These are phyloP conservation scores for Leptopilina myrica DNA, from an alignment of 2,888 invertebrate species.

Conservation along the genomic window DNA sequence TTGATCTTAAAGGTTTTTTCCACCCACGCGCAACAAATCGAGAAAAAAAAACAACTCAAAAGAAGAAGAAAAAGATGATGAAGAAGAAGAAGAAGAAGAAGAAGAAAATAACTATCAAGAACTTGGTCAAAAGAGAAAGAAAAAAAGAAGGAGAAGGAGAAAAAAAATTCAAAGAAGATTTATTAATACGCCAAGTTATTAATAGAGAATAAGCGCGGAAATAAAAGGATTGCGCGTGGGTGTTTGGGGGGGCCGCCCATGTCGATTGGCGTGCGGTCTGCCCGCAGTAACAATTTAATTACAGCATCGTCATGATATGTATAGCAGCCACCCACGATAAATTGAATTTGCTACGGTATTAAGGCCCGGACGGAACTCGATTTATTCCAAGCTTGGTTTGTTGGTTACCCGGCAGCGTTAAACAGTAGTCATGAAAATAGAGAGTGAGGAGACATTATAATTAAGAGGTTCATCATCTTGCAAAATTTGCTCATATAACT, in stretches of 20 bases:
- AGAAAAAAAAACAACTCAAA: no score
- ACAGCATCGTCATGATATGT: slow-evolving; percentile 72
- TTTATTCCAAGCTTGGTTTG: slow-evolving; percentile 64
- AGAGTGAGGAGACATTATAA: slow-evolving; percentile 56
- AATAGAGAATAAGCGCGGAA: slow-evolving; percentile 69
- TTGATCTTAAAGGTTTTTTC: slow-evolving; percentile 19
- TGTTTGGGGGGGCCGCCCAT: slow-evolving; percentile 75
- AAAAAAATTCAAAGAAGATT: slow-evolving; percentile 19
- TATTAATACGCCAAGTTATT: slow-evolving; percentile 60
- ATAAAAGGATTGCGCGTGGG: slow-evolving; percentile 69
- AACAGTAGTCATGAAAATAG: slow-evolving; percentile 70
- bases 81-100: neutral
- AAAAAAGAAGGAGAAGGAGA: slow-evolving; percentile 3
- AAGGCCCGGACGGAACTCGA: slow-evolving; percentile 69
- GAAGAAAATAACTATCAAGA: no score
- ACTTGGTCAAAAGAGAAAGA: neutral
- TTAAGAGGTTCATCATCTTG: slow-evolving; percentile 65
- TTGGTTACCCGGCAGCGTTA: slow-evolving; percentile 68
- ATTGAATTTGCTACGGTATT: slow-evolving; percentile 76
- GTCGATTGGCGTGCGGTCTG: slow-evolving; percentile 75
- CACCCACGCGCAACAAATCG: slow-evolving; percentile 22
- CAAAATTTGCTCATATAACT: slow-evolving; percentile 51
- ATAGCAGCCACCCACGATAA: slow-evolving; percentile 76
- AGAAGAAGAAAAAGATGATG: neutral
- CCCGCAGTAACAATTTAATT: slow-evolving; percentile 77